A percentile compares a stretch with the other conserved stretches of the same genome.
Conservation (phyloP, 2,797 vertebrate species). For the Ispidina lecontei region DNA sequence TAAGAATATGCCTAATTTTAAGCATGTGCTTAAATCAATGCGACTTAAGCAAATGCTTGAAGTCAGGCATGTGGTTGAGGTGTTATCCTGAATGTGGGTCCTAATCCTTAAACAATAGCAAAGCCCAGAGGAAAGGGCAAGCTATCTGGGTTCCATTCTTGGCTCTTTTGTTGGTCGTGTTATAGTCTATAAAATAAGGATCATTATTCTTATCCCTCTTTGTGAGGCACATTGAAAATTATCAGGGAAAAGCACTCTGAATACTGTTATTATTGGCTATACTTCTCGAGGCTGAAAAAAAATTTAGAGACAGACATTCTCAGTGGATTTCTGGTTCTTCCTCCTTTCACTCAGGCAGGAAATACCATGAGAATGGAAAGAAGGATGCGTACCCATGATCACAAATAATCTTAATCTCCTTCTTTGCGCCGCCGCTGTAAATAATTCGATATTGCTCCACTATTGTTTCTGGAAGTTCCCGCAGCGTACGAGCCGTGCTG, state of each 20-base stretch:
- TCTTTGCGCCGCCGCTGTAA: not conserved
- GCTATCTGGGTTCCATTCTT: slow-evolving; percentile 55
- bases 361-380: slow-evolving; percentile 67
- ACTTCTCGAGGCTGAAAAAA: slow-evolving; percentile 50
- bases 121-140: slow-evolving; percentile 46
- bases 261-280: slow-evolving; percentile 70
- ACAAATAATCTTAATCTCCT: slow-evolving; percentile 56
- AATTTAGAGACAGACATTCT: slow-evolving; percentile 48
- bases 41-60: slow-evolving; percentile 67
- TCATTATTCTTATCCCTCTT: slow-evolving; percentile 59
- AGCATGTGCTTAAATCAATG: slow-evolving; percentile 57
- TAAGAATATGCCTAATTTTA: slow-evolving; percentile 63
- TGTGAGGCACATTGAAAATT: slow-evolving; percentile 65
- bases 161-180: slow-evolving; percentile 41
- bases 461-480: not conserved
- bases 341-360: slow-evolving; percentile 58
- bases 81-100: slow-evolving; percentile 62
- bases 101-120: slow-evolving; percentile 66
- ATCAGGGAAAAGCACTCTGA: slow-evolving; percentile 49
- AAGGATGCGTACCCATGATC: slow-evolving; percentile 53
- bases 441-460: slow-evolving; percentile 25
- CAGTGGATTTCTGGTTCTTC: slow-evolving; percentile 71
- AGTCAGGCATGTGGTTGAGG: slow-evolving; percentile 65
- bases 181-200: slow-evolving; percentile 60
- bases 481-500: rapidly evolving